A percentile compares a stretch with the other conserved stretches of the same genome.
Conservation (phyloP, 1,140 invertebrate genomes). For the Anadara kagoshimensis region DNA sequence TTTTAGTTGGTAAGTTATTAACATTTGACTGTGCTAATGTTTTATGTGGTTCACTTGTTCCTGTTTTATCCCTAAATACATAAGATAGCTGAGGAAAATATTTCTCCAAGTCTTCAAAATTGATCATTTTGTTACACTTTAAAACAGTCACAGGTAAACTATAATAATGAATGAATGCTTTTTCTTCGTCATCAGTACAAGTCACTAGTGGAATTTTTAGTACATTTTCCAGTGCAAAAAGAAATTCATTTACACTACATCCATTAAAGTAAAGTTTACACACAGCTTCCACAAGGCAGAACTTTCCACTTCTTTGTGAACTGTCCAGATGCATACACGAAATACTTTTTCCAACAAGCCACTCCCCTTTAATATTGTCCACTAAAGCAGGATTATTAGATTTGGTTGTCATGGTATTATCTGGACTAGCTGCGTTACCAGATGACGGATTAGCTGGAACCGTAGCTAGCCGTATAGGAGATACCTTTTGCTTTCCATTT, state of each 20-base stretch:
- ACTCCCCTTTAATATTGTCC: slow-evolving; percentile 59
- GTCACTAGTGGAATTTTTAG: slow-evolving; percentile 59
- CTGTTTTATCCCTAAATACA: slow-evolving; percentile 57
- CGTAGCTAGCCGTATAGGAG: neutral
- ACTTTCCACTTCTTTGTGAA: slow-evolving; percentile 50
- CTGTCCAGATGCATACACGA: slow-evolving; percentile 60
- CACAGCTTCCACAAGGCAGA: slow-evolving; percentile 68
- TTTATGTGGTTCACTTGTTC: slow-evolving; percentile 28
- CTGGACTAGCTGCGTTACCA: neutral
- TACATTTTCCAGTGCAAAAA: slow-evolving; percentile 64
- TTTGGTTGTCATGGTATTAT: slow-evolving; percentile 18
- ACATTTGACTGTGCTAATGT: neutral
- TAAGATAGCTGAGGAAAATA: slow-evolving; percentile 67
- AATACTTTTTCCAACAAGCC: slow-evolving; percentile 66
- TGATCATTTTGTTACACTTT: slow-evolving; percentile 69
- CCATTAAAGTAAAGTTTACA: slow-evolving; percentile 68
- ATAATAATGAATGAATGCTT: slow-evolving; percentile 69
- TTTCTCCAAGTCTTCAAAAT: slow-evolving; percentile 59
- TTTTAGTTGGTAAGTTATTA: neutral
- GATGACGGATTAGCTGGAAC: neutral
- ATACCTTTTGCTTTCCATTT: neutral
- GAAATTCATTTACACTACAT: slow-evolving; percentile 66
- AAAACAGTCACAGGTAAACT: slow-evolving; percentile 63
- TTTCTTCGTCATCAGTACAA: slow-evolving; percentile 64
- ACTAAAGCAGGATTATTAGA: slow-evolving; percentile 12